phyloP scores from a whole-genome alignment of 2,888 invertebrate genomes.

The Drosophila multiciliata region DNA sequence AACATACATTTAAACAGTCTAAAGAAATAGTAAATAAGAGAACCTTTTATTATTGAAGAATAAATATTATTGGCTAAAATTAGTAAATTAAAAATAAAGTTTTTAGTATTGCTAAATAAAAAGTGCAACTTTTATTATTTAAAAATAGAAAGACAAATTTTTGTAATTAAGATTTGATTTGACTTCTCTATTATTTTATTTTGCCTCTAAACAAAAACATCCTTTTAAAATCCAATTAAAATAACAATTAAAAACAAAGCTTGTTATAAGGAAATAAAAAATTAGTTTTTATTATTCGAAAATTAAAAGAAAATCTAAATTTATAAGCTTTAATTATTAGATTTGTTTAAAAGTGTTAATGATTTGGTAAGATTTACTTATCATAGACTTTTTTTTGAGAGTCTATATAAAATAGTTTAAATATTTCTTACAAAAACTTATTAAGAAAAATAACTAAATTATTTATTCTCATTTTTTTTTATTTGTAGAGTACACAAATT shows the following conservation, averaged over 20 bases:
- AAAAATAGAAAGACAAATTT: neutral
- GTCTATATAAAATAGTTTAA: neutral
- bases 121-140: neutral
- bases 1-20: neutral
- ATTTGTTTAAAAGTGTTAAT: neutral
- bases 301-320: neutral
- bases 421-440: neutral
- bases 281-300: neutral
- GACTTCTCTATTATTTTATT: neutral
- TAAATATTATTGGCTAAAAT: neutral
- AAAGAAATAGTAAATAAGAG: neutral
- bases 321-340: neutral
- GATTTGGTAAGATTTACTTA: neutral
- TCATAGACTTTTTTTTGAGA: neutral
- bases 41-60: neutral
- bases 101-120: neutral
- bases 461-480: neutral
- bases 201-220: neutral
- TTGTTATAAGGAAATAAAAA: neutral
- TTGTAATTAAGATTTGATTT: neutral
- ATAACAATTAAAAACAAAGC: neutral
- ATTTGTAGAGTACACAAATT: constrained; percentile 20
- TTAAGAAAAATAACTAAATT: neutral
- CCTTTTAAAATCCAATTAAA: no score
- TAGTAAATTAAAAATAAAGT: neutral